Evolutionary conservation across 1,140 invertebrate species (phyloP).

Genomic region (Propsilocerus akamusi): DNA sequence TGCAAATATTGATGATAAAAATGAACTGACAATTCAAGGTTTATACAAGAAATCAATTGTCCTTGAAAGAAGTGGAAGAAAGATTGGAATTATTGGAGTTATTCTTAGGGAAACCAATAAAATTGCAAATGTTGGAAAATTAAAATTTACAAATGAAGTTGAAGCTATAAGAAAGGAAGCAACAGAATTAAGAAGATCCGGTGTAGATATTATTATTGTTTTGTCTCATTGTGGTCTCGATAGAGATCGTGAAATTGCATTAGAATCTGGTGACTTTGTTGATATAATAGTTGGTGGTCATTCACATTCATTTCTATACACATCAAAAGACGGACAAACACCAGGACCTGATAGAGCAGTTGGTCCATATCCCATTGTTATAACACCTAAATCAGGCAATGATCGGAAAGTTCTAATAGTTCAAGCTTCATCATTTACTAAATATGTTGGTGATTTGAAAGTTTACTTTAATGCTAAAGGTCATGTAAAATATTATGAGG

Average conservation of each 20-base stretch:
- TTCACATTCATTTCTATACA: constrained; percentile 60
- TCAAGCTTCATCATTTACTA: constrained; percentile 46
- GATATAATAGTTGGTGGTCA: constrained; percentile 74
- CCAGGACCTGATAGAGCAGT: constrained; percentile 32
- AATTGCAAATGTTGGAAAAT: constrained; percentile 34
- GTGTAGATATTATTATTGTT: constrained; percentile 57
- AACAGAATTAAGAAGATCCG: constrained; percentile 33
- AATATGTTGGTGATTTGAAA: constrained; percentile 56
- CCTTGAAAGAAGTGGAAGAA: constrained; percentile 33
- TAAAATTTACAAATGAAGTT: constrained; percentile 47
- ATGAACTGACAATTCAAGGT: constrained; percentile 43
- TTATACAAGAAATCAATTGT: constrained; percentile 39
- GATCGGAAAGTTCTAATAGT: constrained; percentile 41
- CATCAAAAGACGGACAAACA: constrained; percentile 22
- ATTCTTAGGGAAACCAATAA: constrained; percentile 28
- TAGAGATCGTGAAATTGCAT: constrained; percentile 50
- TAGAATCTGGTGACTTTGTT: constrained; percentile 36
- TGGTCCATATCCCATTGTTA: constrained; percentile 45
- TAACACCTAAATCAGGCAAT: constrained; percentile 31
- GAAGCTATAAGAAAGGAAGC: constrained; percentile 43
- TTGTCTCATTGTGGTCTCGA: constrained; percentile 58
- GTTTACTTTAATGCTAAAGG: constrained; percentile 53
- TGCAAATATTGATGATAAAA: constrained; percentile 52
- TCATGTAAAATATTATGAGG: constrained; percentile 42
- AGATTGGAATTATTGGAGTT: constrained; percentile 69